Evolutionary conservation across 1,140 invertebrate species (phyloP).

Genomic region (Drosophila lini): DNA sequence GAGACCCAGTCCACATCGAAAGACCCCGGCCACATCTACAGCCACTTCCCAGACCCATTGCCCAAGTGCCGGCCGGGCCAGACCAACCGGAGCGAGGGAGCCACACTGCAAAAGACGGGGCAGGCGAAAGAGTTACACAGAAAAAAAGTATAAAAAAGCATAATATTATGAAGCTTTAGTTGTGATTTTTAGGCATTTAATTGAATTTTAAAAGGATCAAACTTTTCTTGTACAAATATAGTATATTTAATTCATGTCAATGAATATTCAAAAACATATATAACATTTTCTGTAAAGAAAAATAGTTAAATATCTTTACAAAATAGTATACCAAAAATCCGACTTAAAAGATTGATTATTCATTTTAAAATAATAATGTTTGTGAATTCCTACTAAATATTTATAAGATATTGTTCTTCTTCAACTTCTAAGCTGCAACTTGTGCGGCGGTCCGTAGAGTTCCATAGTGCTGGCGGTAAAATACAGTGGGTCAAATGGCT

Average conservation of each 20-base stretch:
- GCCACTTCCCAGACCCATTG: slow-evolving; percentile 14
- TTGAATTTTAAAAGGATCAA: no score
- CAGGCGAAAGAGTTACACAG: background rate
- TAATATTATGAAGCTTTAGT: background rate
- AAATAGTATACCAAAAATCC: no score
- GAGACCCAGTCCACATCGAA: slow-evolving; percentile 1
- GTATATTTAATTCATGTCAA: no score
- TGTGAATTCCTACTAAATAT: background rate
- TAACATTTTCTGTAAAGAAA: no score
- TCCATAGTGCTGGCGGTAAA: slow-evolving; percentile 4
- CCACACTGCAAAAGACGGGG: slow-evolving; percentile 13
- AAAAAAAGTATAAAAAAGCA: background rate
- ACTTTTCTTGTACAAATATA: no score
- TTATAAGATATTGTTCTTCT: background rate
- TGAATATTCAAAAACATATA: background rate
- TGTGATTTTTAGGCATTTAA: no score
- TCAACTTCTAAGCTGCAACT: slow-evolving; percentile 38
- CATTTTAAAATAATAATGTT: background rate
- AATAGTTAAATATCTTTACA: no score
- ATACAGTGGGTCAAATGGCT: slow-evolving; percentile 9
- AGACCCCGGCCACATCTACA: background rate
- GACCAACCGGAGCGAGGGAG: slow-evolving; percentile 38
- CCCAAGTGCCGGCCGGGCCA: slow-evolving; percentile 17
- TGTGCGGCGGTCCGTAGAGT: slow-evolving; percentile 22
- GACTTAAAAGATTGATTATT: no score